phyloP scores from a whole-genome alignment of 2,888 invertebrate genomes.

The Ornithoptera priamus region DNA sequence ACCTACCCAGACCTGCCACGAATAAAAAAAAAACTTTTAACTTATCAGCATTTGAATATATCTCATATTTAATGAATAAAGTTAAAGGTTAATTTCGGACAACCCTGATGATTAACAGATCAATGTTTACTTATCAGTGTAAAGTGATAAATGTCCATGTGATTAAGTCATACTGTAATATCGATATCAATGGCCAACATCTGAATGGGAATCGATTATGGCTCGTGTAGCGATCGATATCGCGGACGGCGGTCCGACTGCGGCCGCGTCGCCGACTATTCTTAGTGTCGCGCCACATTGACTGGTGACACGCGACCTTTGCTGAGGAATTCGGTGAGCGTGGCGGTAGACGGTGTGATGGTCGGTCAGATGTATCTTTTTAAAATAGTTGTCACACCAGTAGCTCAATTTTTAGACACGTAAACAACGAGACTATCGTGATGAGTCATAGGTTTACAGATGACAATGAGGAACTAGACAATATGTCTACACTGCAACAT shows the following conservation, averaged over 20 bases:
- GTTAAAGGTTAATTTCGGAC: no score
- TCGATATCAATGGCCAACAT: conserved; percentile 20
- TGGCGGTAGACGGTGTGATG: neutral
- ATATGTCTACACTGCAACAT: no score
- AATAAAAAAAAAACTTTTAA: no score
- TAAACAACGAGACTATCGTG: no score
- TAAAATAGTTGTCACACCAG: neutral
- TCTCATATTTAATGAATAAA: no score
- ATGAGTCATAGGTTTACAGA: no score
- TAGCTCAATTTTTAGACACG: no score
- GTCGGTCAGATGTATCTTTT: neutral
- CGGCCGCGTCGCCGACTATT: conserved; percentile 7
- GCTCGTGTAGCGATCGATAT: conserved; percentile 13
- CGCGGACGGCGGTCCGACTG: conserved; percentile 8
- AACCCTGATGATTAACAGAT: no score
- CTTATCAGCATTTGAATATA: no score
- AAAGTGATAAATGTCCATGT: conserved; percentile 5
- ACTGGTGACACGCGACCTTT: conserved; percentile 22
- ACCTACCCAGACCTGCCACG: no score
- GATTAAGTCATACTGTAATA: conserved; percentile 8
- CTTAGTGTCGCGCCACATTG: conserved; percentile 18
- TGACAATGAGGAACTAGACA: no score
- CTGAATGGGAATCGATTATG: conserved; percentile 20
- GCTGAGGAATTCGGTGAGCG: conserved; percentile 7
- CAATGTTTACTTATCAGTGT: neutral